A percentile compares a stretch with the other conserved stretches of the same genome.
Evolutionary conservation across 35 echinoderm and acorn worm species (phyloP).

Genomic region (Ophiothrix spiculata): DNA sequence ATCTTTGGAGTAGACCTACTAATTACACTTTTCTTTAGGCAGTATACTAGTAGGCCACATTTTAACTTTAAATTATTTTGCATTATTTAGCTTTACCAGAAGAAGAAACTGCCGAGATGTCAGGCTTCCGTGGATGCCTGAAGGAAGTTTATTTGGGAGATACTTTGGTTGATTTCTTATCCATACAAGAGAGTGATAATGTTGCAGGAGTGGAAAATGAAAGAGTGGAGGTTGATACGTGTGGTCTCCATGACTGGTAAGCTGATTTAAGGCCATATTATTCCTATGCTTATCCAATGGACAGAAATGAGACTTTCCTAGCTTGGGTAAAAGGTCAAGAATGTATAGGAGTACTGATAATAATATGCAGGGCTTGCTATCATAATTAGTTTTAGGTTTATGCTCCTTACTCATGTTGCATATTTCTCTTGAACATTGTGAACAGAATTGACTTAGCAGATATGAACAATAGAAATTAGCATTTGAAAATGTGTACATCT

Average conservation of each 20-base stretch:
- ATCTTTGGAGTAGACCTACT: background rate
- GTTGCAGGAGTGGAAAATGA: constrained; percentile 18
- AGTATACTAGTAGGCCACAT: background rate
- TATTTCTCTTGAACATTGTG: too few relatives aligned
- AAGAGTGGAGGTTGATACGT: constrained; percentile 61
- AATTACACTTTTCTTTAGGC: background rate
- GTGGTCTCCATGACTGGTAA: constrained; percentile 77
- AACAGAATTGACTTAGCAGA: too few relatives aligned
- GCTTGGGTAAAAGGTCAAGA: too few relatives aligned
- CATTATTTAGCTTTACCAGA: constrained; percentile 6
- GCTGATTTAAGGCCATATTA: background rate
- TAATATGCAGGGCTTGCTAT: too few relatives aligned
- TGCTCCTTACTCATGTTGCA: too few relatives aligned
- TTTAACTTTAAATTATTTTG: background rate
- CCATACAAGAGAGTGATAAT: background rate
- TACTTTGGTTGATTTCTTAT: constrained; percentile 36
- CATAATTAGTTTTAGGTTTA: too few relatives aligned
- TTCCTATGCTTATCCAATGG: too few relatives aligned
- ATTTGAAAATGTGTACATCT: too few relatives aligned
- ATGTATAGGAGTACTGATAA: too few relatives aligned
- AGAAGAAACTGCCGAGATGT: constrained; percentile 25
- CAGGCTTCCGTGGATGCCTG: constrained; percentile 83
- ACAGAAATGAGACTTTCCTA: too few relatives aligned
- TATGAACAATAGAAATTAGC: too few relatives aligned
- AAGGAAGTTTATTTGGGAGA: constrained; percentile 51